Conservation (phyloP, 2,888 invertebrate genomes). For the Chymomyza caudatula region DNA sequence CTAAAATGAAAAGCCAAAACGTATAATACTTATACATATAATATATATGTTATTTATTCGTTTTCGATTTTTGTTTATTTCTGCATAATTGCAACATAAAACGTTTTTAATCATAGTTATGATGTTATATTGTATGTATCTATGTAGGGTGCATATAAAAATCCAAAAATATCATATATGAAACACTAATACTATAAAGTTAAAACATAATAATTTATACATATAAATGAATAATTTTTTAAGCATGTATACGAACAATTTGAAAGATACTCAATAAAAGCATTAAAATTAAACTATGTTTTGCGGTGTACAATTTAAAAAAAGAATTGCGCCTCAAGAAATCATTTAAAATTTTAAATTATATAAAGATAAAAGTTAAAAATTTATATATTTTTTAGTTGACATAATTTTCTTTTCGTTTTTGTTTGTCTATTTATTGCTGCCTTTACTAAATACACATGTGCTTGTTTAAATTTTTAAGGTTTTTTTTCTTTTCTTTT, state of each 20-base stretch:
- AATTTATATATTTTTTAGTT: neutral
- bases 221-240: neutral
- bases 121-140: conserved; percentile 60
- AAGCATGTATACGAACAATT: neutral
- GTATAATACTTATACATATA: neutral
- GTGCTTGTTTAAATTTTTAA: neutral
- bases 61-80: conserved; percentile 52
- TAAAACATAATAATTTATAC: neutral
- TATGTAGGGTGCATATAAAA: conserved; percentile 18
- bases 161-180: neutral
- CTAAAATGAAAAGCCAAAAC: neutral
- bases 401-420: neutral
- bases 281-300: neutral
- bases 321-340: neutral
- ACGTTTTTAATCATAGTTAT: conserved; percentile 59
- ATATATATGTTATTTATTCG: conserved; percentile 29
- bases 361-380: neutral
- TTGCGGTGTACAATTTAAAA: neutral
- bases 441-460: neutral
- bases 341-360: neutral
- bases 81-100: conserved; percentile 63
- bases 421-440: neutral
- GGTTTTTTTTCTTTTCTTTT: conserved; percentile 27
- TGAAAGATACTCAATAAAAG: neutral
- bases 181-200: neutral